phyloP scores from a whole-genome alignment of 2,797 vertebrate species.

The Halcyon smyrnensis region DNA sequence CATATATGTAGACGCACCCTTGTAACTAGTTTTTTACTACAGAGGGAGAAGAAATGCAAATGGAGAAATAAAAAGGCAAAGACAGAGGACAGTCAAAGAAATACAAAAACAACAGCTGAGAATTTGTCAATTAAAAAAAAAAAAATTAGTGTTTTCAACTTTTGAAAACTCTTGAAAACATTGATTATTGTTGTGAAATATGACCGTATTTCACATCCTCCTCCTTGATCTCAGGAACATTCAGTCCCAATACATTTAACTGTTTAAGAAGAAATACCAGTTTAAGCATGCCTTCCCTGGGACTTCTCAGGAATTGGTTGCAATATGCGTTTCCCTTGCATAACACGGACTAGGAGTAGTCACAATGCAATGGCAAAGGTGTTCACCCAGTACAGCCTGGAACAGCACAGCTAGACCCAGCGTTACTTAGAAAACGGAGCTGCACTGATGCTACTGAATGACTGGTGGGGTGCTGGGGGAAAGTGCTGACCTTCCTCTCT shows the following conservation, averaged over 20 bases:
- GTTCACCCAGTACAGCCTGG: not conserved
- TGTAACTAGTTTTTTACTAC: not conserved
- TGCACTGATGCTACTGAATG: not conserved
- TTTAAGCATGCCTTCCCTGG: not conserved
- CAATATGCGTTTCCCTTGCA: rapidly evolving
- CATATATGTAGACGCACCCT: not conserved
- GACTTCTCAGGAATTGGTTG: not conserved
- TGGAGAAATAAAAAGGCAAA: not conserved
- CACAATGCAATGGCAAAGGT: not conserved
- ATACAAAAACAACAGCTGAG: not conserved
- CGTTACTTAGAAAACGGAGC: not conserved
- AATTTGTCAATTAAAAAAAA: not conserved
- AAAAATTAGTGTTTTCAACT: not conserved
- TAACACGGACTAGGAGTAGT: rapidly evolving
- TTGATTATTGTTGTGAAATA: not conserved
- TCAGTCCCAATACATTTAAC: not conserved
- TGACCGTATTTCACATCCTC: not conserved
- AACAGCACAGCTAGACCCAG: not conserved
- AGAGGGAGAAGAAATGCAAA: not conserved
- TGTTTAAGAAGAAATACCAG: not conserved
- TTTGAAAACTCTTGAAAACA: not conserved
- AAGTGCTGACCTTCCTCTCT: not conserved
- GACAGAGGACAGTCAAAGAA: not conserved
- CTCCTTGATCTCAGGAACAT: not conserved
- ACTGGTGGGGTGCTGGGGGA: not conserved